Base-by-base conservation (phyloP, 2,888 invertebrate species). In the Hesperia comma region DNA sequence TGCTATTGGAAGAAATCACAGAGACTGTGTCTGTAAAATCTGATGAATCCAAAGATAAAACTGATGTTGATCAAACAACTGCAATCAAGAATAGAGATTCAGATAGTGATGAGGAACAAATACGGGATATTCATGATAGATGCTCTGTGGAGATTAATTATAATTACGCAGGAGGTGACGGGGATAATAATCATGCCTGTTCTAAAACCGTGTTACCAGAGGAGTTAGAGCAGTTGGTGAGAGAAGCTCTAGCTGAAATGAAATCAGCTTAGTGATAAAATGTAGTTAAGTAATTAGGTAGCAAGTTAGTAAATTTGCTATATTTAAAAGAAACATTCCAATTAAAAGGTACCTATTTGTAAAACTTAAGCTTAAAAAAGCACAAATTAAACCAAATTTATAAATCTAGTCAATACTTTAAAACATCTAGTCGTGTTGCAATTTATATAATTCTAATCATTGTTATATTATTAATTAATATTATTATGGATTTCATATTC, bases 221-320 rank as follows among this genome's bases (percentile, higher is more conserved):
- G 12, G 94, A 95, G 74, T 83, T 95, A 64, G 93, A 95, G 68
- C 92, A 93, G 61, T 82, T 95, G 63, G 95, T 95, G 0, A 93
- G 93, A 73, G 94, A 94, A 82, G 83, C 95, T 89, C 77, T 95
- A 92, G 88, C 96, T 94, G 81, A 97, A 94, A 77, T 95, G 94
- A 86, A 95, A 94, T 80, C 96, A 88, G 1, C 83, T 43, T 75
- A 37, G 17, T 37, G 1, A 37, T 32, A 6, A 4, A 32, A 15
- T 26, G 26, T 26, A 26, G 26, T 4, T 26, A 26, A 4, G 26
- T 26, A 26, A 2, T 26, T 26, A 26, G 26, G 26, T 26, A 26
- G 26, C 26, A 26, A 26, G 3, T 4, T 4, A 26, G 2, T 26
- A 26, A 26, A 5, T 2, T 26, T 26, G 26, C 26, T 26, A 26